Conservation (phyloP, 2,113 vertebrate genomes). For the Psephotus haematonotus region DNA sequence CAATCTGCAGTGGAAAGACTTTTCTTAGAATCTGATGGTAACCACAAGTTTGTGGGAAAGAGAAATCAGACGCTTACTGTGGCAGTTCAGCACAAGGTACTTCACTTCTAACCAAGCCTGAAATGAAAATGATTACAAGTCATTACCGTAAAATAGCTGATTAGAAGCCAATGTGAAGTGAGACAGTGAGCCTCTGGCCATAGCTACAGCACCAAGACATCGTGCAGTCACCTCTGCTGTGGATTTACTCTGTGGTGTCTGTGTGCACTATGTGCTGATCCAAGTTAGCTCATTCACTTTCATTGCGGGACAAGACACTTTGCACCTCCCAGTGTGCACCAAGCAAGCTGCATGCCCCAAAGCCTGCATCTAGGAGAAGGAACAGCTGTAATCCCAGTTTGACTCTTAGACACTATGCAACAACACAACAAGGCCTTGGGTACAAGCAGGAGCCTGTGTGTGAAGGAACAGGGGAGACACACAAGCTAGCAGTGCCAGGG, state of each 20-base stretch:
- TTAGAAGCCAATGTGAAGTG: background rate
- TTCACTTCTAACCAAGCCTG: conserved; percentile 30
- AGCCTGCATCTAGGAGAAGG: rapidly evolving
- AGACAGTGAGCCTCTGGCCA: background rate
- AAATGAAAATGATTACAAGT: conserved; percentile 45
- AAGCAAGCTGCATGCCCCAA: background rate
- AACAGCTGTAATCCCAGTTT: background rate
- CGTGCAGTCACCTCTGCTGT: rapidly evolving
- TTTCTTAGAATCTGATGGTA: conserved; percentile 62
- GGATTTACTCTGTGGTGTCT: background rate
- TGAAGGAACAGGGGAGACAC: background rate
- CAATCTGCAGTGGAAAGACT: conserved; percentile 60
- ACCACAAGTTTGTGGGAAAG: conserved; percentile 43
- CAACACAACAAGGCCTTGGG: rapidly evolving
- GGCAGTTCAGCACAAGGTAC: conserved; percentile 17
- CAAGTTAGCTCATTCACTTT: background rate
- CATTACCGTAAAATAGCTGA: conserved; percentile 45
- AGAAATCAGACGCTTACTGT: conserved; percentile 31
- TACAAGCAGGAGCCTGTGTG: background rate
- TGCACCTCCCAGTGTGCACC: background rate
- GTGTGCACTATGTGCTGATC: background rate
- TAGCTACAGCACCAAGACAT: background rate
- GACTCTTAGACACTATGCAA: background rate
- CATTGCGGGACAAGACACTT: background rate
- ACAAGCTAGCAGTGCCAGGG: background rate